Evolutionary conservation across 2,797 vertebrate genomes (phyloP).

Genomic region (Pseudotriccus pelzelni): DNA sequence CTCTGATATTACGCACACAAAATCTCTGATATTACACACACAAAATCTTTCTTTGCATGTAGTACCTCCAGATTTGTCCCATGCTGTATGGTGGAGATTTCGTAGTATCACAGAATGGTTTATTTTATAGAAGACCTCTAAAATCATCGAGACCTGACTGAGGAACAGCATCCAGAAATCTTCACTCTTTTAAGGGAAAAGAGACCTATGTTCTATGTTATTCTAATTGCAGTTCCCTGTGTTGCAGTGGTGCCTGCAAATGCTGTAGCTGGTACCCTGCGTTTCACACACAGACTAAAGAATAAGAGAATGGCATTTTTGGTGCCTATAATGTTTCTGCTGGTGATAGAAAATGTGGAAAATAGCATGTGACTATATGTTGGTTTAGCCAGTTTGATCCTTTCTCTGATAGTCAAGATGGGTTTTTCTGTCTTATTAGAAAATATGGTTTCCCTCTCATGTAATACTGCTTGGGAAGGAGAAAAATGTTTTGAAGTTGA

Average conservation of each 20-base stretch:
- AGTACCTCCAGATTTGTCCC: background rate
- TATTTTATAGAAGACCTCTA: background rate
- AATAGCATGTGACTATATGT: rapidly evolving
- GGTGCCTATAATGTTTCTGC: background rate
- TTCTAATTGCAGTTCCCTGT: background rate
- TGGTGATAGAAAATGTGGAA: background rate
- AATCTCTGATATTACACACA: background rate
- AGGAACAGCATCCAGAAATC: background rate
- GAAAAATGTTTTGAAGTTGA: background rate
- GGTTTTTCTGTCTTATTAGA: background rate
- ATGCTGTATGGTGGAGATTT: background rate
- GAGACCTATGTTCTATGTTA: background rate
- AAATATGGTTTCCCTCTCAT: background rate
- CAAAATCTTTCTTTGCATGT: background rate
- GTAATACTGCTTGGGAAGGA: background rate
- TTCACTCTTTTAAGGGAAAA: background rate
- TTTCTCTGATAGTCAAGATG: background rate
- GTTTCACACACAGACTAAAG: background rate
- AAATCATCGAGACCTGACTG: background rate
- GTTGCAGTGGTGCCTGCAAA: background rate
- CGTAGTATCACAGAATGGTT: background rate
- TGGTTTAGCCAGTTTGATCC: background rate
- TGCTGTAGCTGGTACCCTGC: background rate
- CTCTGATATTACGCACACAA: background rate
- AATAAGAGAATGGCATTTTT: background rate